A percentile compares a stretch with the other conserved stretches of the same genome.
phyloP scores from a whole-genome alignment of 64 coral and sea anemone genomes.

The Acropora yongei region DNA sequence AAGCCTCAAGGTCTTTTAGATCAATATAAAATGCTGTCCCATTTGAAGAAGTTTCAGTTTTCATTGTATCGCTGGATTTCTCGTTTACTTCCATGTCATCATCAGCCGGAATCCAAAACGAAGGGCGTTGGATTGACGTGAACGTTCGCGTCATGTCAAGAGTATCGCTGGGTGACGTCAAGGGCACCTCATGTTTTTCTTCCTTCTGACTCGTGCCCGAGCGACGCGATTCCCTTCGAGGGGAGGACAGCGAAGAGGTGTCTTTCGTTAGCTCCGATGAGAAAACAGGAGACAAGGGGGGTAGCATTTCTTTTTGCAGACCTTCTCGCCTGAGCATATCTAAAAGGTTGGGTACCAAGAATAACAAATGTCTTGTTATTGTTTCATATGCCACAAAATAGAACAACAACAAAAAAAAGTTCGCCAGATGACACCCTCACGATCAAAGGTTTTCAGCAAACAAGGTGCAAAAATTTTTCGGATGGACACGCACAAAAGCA shows the following conservation, averaged over 20 bases:
- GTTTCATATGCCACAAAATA: too few species aligned
- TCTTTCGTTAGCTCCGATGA: conserved; percentile 23
- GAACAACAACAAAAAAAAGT: neutral
- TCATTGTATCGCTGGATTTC: neutral
- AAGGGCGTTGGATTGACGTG: neutral
- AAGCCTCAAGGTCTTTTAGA: conserved; percentile 4
- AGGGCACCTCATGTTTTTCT: neutral
- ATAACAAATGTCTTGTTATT: too few species aligned
- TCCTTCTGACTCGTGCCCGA: conserved; percentile 7
- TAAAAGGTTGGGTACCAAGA: too few species aligned
- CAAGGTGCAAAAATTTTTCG: neutral
- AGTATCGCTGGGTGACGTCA: neutral
- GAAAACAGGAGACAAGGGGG: neutral
- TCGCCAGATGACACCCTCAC: too few species aligned
- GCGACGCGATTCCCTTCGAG: conserved; percentile 9
- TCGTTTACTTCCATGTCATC: neutral
- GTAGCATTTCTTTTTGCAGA: neutral
- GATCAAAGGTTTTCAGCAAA: too few species aligned
- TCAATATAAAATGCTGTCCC: conserved; percentile 45
- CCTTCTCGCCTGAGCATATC: neutral
- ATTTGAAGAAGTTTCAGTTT: neutral
- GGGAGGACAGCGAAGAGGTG: conserved; percentile 30
- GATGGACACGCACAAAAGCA: too few species aligned
- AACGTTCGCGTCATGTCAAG: conserved; percentile 44
- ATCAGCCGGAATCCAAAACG: conserved; percentile 70